Conservation (phyloP, 1,140 invertebrate species). For the Ceratoteleas bidentatus region DNA sequence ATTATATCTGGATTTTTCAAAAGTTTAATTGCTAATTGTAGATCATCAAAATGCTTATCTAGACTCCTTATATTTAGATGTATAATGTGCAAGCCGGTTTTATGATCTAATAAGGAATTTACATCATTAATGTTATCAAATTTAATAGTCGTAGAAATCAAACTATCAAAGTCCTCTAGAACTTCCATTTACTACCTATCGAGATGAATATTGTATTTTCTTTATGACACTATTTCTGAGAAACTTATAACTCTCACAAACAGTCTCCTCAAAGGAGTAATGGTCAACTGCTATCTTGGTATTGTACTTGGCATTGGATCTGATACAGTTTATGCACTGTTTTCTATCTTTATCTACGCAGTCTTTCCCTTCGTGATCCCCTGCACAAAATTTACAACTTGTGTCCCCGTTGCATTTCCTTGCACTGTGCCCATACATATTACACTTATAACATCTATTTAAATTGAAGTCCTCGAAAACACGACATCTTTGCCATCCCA, state of each 20-base stretch:
- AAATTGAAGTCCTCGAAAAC: slow-evolving; percentile 3
- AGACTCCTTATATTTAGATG: slow-evolving; percentile 1
- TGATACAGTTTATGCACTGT: neutral
- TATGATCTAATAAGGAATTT: neutral
- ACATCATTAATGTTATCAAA: neutral
- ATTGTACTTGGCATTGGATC: neutral
- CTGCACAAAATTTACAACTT: neutral
- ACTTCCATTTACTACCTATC: neutral
- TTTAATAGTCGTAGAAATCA: neutral
- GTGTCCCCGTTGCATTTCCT: neutral
- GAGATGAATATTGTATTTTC: neutral
- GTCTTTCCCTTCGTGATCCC: neutral
- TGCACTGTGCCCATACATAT: neutral
- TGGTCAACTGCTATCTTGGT: neutral
- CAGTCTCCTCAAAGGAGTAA: neutral
- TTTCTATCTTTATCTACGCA: neutral
- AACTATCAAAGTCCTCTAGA: neutral
- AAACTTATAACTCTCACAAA: neutral
- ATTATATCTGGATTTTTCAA: neutral
- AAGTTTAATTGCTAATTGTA: neutral
- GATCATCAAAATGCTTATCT: neutral
- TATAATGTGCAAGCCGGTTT: neutral
- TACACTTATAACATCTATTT: neutral
- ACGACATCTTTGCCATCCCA: neutral
- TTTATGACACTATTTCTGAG: neutral